phyloP scores from a whole-genome alignment of 2,888 invertebrate species.

The Hyalella azteca region DNA sequence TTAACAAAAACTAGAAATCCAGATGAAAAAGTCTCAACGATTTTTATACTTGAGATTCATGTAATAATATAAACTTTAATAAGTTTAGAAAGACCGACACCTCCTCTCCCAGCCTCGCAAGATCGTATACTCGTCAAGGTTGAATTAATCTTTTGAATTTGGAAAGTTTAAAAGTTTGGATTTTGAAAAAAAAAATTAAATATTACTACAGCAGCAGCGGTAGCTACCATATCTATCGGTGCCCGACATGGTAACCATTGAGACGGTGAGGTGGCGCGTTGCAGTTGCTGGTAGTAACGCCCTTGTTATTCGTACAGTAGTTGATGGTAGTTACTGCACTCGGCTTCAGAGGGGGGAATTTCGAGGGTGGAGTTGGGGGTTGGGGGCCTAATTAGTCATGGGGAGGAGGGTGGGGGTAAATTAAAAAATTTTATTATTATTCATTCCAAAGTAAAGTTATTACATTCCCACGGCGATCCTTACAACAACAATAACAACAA shows the following conservation, averaged over 20 bases:
- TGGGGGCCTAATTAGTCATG: neutral
- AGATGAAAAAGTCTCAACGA: too few relatives aligned
- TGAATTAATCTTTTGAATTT: too few relatives aligned
- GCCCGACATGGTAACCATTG: neutral
- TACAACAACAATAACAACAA: neutral
- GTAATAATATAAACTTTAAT: neutral
- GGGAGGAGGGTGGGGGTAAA: too few relatives aligned
- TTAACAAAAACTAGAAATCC: too few relatives aligned
- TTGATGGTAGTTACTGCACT: neutral
- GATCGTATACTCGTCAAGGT: too few relatives aligned
- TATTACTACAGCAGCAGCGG: neutral
- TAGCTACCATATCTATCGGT: slow-evolving; percentile 4
- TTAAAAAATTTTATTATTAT: neutral
- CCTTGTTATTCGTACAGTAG: neutral
- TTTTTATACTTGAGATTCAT: neutral
- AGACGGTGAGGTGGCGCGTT: neutral
- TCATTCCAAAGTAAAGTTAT: neutral
- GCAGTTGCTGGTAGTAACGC: neutral
- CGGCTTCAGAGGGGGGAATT: slow-evolving; percentile 18
- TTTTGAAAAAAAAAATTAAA: neutral
- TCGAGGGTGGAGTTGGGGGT: neutral
- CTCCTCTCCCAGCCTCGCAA: neutral
- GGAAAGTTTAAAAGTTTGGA: neutral
- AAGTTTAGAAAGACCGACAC: neutral
- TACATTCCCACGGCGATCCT: neutral